Percentiles rank a stretch among this genome's conserved stretches.
phyloP scores from a whole-genome alignment of 2,888 invertebrate species.

The Aphodius granarius region DNA sequence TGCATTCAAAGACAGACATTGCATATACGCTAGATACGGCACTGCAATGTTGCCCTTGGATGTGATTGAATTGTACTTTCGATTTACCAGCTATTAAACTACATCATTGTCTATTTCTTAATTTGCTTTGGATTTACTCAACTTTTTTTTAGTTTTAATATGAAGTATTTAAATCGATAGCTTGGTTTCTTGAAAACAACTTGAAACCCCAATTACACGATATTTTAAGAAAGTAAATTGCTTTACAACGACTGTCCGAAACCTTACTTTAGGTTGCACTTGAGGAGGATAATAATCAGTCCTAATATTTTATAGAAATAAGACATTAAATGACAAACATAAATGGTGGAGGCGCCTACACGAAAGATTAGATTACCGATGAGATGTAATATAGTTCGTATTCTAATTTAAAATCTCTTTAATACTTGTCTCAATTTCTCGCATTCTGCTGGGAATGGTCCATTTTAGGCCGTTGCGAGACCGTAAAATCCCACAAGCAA shows the following conservation, averaged over 20 bases:
- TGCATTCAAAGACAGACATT: constrained; percentile 1
- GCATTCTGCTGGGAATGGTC: not conserved
- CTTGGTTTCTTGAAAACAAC: no score
- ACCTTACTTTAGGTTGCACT: no score
- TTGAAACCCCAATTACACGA: no score
- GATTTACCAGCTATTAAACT: not conserved
- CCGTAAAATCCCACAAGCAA: constrained; percentile 40
- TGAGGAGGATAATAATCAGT: no score
- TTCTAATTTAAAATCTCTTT: not conserved
- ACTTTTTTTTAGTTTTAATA: no score
- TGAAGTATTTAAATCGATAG: no score
- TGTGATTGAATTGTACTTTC: not conserved
- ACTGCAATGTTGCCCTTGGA: not conserved
- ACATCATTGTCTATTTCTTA: not conserved
- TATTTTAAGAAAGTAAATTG: no score
- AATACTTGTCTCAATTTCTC: not conserved
- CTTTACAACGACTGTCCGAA: no score
- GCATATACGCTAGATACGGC: not conserved
- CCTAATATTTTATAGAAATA: no score
- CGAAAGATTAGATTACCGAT: not conserved
- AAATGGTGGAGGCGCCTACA: not conserved
- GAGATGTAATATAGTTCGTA: not conserved
- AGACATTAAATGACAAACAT: no score
- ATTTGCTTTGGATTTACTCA: not conserved
- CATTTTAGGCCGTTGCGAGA: not conserved